phyloP scores from a whole-genome alignment of 1,140 invertebrate species.

The Diprion similis region DNA sequence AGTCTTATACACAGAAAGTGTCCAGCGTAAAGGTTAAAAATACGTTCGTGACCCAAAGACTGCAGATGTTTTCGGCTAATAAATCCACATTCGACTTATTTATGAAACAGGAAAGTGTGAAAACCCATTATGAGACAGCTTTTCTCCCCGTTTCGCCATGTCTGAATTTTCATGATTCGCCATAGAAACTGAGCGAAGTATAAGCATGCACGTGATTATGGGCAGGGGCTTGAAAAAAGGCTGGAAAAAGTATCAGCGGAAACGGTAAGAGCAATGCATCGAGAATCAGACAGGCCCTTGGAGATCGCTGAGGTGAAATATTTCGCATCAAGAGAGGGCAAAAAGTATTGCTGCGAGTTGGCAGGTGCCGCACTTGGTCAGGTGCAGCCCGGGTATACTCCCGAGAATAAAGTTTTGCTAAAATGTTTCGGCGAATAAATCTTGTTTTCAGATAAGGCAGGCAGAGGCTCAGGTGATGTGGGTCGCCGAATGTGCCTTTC shows the following conservation, averaged over 20 bases:
- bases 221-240: too few species aligned
- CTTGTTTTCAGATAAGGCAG: slow-evolving; percentile 52
- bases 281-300: slow-evolving; percentile 46
- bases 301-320: slow-evolving; percentile 46
- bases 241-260: not conserved
- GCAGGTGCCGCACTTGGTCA: slow-evolving; percentile 31
- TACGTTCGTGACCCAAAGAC: too few species aligned
- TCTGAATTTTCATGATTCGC: too few species aligned
- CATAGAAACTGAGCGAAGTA: too few species aligned
- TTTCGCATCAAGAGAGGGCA: slow-evolving; percentile 45
- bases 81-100: too few species aligned
- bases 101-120: too few species aligned
- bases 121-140: too few species aligned
- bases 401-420: slow-evolving; percentile 49
- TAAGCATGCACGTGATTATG: too few species aligned
- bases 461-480: slow-evolving; percentile 43
- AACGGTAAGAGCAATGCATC: slow-evolving; percentile 45
- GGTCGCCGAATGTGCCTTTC: slow-evolving; percentile 30
- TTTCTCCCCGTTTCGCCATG: too few species aligned
- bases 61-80: too few species aligned
- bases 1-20: too few species aligned
- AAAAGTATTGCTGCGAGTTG: slow-evolving; percentile 20
- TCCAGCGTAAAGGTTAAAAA: too few species aligned
- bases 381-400: slow-evolving; percentile 37
- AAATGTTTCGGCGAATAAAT: slow-evolving; percentile 53